Evolutionary conservation across 2,113 vertebrate species (phyloP), one percentile per base, ranked within the genome.

Genomic region (Diphyllodes magnificus): DNA sequence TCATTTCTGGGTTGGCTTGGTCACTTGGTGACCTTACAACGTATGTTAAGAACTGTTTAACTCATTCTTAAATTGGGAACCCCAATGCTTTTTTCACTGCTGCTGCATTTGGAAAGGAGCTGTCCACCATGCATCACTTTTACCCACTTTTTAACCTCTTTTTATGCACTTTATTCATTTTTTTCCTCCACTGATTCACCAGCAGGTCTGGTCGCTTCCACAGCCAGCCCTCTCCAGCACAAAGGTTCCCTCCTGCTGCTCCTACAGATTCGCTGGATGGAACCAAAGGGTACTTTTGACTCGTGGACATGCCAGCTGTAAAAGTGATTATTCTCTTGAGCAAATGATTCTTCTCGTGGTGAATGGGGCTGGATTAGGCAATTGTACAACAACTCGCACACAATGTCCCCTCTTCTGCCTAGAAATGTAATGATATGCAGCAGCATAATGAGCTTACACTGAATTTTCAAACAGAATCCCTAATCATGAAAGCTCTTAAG

Each of bases 391-490:
- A 53, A 16, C 64, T 45, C 5, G 0, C 64, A 78, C 73, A 70
- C 73, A 69, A 53, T 61, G 47, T 70, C 84, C 73, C 64, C 84
- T 78, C 64, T 86, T 39, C 84, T 86, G 73, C 54, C 64, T 69
- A 9, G 47, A 69, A 86, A 86, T 61, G 84, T n/a, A 78, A 70
- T 45, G 64, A 61, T 53, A 70, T 53, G 73, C 73, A 53, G 84
- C 73, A 53, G 73, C 73, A 70, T 70, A 86, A 86, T 86, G 73
- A 86, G 64, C 73, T 86, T 78, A 70, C 84, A n/a, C 73, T 69
- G 73, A 86, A 86, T 86, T 86, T 86, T 86, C 73, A 86, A 86
- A 78, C 84, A 86, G 84, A 86, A 86, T 78, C 84, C 64, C 64
- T 86, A 86, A 86, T 86, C 73, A 39, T 61, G 64, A 61, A 70